Evolutionary conservation across 2,113 vertebrate genomes (phyloP).

Genomic region (Syrmaticus mikado): DNA sequence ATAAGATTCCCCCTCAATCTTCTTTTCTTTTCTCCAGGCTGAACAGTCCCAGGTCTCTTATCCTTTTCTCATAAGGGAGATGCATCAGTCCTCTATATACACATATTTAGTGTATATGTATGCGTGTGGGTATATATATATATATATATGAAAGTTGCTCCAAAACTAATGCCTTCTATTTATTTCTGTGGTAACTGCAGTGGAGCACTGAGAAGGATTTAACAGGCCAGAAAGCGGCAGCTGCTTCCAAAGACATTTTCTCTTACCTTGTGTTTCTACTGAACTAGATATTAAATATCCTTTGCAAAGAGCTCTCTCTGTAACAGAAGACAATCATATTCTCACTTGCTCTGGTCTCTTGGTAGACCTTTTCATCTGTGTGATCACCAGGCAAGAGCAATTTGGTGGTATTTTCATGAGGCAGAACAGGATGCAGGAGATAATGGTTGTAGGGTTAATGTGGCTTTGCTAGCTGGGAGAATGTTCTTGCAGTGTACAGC

Average conservation of each 20-base stretch:
- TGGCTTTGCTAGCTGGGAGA: background rate
- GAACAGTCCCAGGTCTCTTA: too few species aligned
- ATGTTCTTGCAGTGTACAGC: accelerated
- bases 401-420: background rate
- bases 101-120: too few species aligned
- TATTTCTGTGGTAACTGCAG: background rate
- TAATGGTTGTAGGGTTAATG: background rate
- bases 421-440: background rate
- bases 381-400: accelerated
- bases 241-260: background rate
- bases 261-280: background rate
- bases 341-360: background rate
- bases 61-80: too few species aligned
- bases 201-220: background rate
- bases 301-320: background rate
- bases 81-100: too few species aligned
- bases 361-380: too few species aligned
- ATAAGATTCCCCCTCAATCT: too few species aligned
- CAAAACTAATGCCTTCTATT: too few species aligned
- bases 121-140: too few species aligned
- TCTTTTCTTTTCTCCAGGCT: too few species aligned
- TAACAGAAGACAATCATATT: background rate
- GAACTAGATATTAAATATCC: background rate
- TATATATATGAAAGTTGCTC: too few species aligned
- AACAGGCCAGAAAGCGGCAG: background rate